These are phyloP conservation scores for Coluber constrictor DNA, from an alignment of 2,797 vertebrate genomes.

Conservation along the genomic window DNA sequence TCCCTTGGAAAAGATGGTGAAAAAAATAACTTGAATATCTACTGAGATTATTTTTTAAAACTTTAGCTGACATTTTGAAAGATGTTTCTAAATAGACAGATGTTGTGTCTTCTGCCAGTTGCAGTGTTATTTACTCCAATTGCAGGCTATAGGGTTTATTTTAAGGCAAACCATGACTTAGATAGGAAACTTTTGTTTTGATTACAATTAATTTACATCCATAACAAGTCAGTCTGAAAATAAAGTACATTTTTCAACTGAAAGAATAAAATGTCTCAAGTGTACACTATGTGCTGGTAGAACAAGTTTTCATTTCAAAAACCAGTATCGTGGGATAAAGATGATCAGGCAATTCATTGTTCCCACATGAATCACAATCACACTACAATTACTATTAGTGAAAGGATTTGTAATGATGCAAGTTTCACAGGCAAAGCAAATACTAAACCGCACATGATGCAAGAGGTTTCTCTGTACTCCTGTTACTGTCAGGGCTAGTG, in stretches of 20 bases:
- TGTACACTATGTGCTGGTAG: conserved; percentile 31
- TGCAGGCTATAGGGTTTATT: neutral
- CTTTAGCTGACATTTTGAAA: neutral
- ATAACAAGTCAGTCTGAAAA: neutral
- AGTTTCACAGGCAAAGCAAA: conserved; percentile 21
- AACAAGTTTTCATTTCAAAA: conserved; percentile 51
- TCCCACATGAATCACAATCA: conserved; percentile 57
- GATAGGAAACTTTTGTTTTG: neutral
- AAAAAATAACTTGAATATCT: neutral
- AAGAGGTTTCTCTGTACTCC: neutral
- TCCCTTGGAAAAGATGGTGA: neutral
- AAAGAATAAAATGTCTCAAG: conserved; percentile 1
- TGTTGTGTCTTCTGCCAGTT: neutral
- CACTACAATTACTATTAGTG: neutral
- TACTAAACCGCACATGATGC: neutral
- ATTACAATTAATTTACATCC: neutral
- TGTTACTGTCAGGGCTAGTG: neutral
- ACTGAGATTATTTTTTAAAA: neutral
- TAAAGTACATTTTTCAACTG: neutral
- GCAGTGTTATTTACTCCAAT: neutral
- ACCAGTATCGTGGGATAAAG: conserved; percentile 34
- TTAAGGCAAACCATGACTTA: neutral
- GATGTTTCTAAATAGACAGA: neutral
- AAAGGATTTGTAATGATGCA: conserved; percentile 19
- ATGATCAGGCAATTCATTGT: conserved; percentile 15